These are phyloP conservation scores for Druon quercuslanigerum DNA, from an alignment of 1,140 invertebrate species.

Conservation along the genomic window DNA sequence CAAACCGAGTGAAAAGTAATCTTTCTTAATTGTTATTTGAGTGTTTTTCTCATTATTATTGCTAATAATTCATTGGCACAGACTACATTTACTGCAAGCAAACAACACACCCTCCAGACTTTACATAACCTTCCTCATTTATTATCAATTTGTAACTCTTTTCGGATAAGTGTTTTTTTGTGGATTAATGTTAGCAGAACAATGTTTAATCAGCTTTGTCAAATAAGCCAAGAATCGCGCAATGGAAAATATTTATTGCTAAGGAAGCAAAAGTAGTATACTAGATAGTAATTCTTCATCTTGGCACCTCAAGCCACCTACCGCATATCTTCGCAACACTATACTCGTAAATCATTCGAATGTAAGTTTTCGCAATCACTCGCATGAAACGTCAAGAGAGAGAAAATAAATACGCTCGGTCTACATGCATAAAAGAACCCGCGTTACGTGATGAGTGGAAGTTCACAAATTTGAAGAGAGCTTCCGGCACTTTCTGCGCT, in stretches of 20 bases:
- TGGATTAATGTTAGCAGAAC: neutral
- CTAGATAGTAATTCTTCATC: constrained; percentile 17
- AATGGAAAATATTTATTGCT: constrained; percentile 22
- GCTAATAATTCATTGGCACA: no score
- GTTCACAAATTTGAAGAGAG: no score
- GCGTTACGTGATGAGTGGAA: no score
- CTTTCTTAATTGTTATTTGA: neutral
- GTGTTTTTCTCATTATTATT: no score
- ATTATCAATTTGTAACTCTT: neutral
- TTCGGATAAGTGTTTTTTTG: neutral
- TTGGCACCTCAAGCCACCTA: constrained; percentile 25
- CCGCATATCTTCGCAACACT: constrained; percentile 16
- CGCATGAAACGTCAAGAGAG: neutral
- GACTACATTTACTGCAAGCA: no score
- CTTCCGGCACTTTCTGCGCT: no score
- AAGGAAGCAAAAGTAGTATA: constrained; percentile 26
- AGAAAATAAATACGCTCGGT: neutral
- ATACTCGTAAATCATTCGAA: constrained; percentile 21
- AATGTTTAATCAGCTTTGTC: constrained; percentile 26
- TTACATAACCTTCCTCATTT: neutral
- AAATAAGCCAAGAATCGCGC: neutral
- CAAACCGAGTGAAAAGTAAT: neutral
- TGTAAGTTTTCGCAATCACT: constrained; percentile 27
- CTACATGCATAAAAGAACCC: neutral
- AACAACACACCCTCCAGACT: neutral